Base-by-base conservation (phyloP, 1,140 invertebrate species). In the Frieseomelitta varia region DNA sequence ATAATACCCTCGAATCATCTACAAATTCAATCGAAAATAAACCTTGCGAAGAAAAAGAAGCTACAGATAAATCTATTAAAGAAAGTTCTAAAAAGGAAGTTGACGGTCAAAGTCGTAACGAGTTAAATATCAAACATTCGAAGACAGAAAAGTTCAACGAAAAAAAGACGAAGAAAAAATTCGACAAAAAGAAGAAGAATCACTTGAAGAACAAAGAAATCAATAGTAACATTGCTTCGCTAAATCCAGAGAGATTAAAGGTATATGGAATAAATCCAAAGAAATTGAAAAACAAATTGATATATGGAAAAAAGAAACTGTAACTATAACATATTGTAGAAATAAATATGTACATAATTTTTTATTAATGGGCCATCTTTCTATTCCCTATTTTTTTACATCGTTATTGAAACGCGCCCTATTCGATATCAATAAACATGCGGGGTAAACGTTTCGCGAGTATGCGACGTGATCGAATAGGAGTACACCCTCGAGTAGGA, bases 251-350 rank as follows among this genome's bases (percentile, higher is more conserved):
- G 84, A 96, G 98, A 85, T 94, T 99, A 1, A 96, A 97, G 92
- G 98, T 98, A 0, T 99, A 98, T 94, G 98, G 98, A 83, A 96
- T 99, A 67, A 99, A 99, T 96, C 98, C 98, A 1, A 98, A 98
- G 88, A 99, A 98, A 92, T 98, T 97, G 81, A 97, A 96, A 93
- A 97, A 96, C 89, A 96, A 96, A 91, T 84, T 96, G 11, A 96
- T 96, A 91, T 96, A 96, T 87, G 93, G 94, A n/a, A 95, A 94
- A 55, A 91, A 92, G 76, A 79, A 92, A 67, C 86, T 88, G 90
- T 85, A 12, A 61, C 56, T 19, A 19, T 24, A 4, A 34, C 2
- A 34, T 39, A 15, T 84, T 82, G n/a, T 65, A 30, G 30, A 65
- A 81, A 86, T 24, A 65, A 65, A 63, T 56, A 58, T 80, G 27